Evolutionary conservation across 1,140 invertebrate genomes (phyloP).

Genomic region (Wasmannia auropunctata): DNA sequence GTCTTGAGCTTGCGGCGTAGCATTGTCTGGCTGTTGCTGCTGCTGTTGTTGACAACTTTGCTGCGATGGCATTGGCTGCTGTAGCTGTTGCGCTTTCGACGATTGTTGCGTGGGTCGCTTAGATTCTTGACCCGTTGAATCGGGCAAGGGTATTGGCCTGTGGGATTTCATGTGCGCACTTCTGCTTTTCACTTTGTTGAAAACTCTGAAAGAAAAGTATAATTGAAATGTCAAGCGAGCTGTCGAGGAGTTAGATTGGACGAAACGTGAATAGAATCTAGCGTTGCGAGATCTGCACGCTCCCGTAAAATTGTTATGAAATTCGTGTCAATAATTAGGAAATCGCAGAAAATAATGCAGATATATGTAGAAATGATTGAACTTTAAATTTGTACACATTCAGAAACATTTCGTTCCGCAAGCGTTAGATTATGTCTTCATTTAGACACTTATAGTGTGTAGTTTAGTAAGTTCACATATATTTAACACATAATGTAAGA

Average conservation of each 20-base stretch:
- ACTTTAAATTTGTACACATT: constrained; percentile 22
- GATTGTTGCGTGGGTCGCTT: constrained; percentile 78
- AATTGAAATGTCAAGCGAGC: constrained; percentile 60
- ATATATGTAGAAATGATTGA: not conserved
- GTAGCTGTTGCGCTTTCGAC: constrained; percentile 71
- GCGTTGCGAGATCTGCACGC: not conserved
- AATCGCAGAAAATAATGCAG: not conserved
- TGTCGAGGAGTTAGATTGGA: not conserved
- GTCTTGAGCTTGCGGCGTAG: constrained; percentile 65
- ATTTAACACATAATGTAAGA: constrained; percentile 45
- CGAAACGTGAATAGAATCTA: not conserved
- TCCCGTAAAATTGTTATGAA: not conserved
- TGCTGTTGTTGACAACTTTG: constrained; percentile 40
- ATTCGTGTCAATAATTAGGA: constrained; percentile 3
- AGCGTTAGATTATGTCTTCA: constrained; percentile 24
- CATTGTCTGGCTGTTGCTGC: constrained; percentile 65
- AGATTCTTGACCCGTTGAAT: constrained; percentile 85
- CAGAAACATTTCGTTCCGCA: constrained; percentile 11
- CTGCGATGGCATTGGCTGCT: constrained; percentile 51
- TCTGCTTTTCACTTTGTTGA: constrained; percentile 98
- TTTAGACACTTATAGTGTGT: constrained; percentile 17
- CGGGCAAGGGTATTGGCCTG: constrained; percentile 87
- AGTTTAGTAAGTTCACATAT: constrained; percentile 50
- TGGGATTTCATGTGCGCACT: constrained; percentile 99
- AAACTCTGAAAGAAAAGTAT: constrained; percentile 92